Base-by-base conservation (phyloP, 2,113 vertebrate species). In the Bombycilla garrulus region DNA sequence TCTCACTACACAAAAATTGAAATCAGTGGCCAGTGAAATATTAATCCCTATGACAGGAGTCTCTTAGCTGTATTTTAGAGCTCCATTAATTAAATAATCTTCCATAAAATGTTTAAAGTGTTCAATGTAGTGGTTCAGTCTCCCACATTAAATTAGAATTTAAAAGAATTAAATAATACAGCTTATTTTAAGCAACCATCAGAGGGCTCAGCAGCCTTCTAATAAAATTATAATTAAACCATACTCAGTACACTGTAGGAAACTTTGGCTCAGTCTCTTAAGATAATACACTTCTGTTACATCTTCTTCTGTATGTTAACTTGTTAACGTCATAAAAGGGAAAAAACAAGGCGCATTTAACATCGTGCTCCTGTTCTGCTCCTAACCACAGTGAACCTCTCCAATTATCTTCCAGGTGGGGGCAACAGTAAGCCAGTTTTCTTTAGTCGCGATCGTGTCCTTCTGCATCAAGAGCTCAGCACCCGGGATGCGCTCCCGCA, bases 341-440 rank as follows among this genome's bases (percentile, higher is more conserved):
- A 17, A 31, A 92, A 87, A 29, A 38, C 88, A 79, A 56, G 60
- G 78, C 23, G 44, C 65, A 10, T 26, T n/a, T 21, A 65, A 64
- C 61, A 18, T 2, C 17, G 38, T 15, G 54, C 29, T 88, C 66
- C 73, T 38, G 73, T 18, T 65, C 93, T 57, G 81, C 44, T 67
- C 22, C 89, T 66, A 93, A 25, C 31, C 77, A 72, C 79, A 56
- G 54, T 0, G 35, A 56, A 31, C 31, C 90, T 76, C 95, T 95
- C 94, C 96, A 54, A 61, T n/a, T 86, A 86, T 95, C 96, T 96
- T 98, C 98, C 98, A 98, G 96, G 96, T 69, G 96, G 97, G 98
- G 97, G 97, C 97, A 98, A 98, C 96, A 96, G 96, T 92, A 38
- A 96, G 94, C 96, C 97, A 95, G 86, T 95, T 97, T 95, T 69